Evolutionary conservation across 2,113 vertebrate species (phyloP).

Genomic region (Dendropsophus ebraccatus): DNA sequence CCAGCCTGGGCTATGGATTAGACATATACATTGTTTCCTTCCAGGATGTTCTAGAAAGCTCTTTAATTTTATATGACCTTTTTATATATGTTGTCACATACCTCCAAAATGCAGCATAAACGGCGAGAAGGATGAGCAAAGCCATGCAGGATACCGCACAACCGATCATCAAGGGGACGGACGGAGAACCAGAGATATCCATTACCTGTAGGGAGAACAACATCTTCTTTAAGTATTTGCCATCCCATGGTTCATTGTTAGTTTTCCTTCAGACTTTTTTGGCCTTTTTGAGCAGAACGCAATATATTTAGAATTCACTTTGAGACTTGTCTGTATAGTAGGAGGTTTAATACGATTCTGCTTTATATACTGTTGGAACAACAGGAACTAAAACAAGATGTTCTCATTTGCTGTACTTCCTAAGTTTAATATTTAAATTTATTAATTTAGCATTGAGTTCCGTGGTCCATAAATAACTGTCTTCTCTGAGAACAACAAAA

Average conservation of each 20-base stretch:
- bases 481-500: not conserved
- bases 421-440: not conserved
- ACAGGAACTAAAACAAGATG: not conserved
- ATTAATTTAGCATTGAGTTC: not conserved
- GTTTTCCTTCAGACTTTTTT: not conserved
- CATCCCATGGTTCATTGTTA: not conserved
- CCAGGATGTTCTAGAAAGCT: not conserved
- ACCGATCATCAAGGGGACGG: slow-evolving; percentile 94
- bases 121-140: slow-evolving; percentile 89
- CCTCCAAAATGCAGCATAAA: slow-evolving; percentile 98
- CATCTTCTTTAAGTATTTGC: not conserved
- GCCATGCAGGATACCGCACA: slow-evolving; percentile 95
- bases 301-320: not conserved
- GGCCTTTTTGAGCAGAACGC: not conserved
- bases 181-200: slow-evolving; percentile 87
- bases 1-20: not conserved
- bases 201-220: slow-evolving; percentile 77
- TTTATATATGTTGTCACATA: slow-evolving; percentile 63
- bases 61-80: not conserved
- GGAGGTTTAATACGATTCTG: not conserved
- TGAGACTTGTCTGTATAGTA: not conserved
- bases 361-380: not conserved
- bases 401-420: not conserved
- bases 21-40: not conserved
- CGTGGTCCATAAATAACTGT: not conserved